Percentiles rank a stretch among this genome's conserved stretches.
Conservation (phyloP, 2,797 vertebrate genomes). For the Lagodon rhomboides region DNA sequence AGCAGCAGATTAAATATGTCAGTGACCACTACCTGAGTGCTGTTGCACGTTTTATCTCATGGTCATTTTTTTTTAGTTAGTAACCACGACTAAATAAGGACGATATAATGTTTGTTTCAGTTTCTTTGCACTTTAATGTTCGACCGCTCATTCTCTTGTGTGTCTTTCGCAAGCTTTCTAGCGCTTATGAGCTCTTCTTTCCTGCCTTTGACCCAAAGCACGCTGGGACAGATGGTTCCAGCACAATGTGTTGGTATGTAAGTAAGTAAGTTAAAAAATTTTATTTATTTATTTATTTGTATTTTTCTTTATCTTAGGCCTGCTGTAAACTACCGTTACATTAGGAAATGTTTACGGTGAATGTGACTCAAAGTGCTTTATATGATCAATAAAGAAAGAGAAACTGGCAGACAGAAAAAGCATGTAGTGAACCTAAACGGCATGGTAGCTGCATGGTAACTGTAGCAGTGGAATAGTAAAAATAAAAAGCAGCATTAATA, state of each 20-base stretch:
- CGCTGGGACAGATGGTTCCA: conserved; percentile 7
- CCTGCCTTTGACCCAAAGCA: not conserved
- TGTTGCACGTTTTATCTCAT: not conserved
- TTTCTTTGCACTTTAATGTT: not conserved
- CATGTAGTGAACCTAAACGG: not conserved
- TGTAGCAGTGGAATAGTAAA: not conserved
- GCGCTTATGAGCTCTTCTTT: not conserved
- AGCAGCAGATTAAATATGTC: not conserved
- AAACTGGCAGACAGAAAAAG: not conserved
- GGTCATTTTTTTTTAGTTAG: not conserved
- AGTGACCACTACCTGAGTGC: too few relatives aligned
- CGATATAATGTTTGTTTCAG: not conserved
- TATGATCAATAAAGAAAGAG: not conserved
- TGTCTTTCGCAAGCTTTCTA: not conserved
- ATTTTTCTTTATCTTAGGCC: too few relatives aligned
- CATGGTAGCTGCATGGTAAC: conserved; percentile 4
- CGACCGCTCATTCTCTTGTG: not conserved
- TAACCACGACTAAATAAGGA: not conserved
- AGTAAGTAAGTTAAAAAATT: too few relatives aligned
- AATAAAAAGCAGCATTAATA: not conserved
- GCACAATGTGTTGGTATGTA: too few relatives aligned
- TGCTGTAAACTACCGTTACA: not conserved
- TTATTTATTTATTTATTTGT: too few relatives aligned
- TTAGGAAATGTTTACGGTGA: not conserved
- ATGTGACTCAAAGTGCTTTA: not conserved